Percentiles rank a stretch among this genome's conserved stretches.
These are phyloP conservation scores for Hozukius guyotensis DNA, from an alignment of 2,797 vertebrate genomes.

Conservation along the genomic window DNA sequence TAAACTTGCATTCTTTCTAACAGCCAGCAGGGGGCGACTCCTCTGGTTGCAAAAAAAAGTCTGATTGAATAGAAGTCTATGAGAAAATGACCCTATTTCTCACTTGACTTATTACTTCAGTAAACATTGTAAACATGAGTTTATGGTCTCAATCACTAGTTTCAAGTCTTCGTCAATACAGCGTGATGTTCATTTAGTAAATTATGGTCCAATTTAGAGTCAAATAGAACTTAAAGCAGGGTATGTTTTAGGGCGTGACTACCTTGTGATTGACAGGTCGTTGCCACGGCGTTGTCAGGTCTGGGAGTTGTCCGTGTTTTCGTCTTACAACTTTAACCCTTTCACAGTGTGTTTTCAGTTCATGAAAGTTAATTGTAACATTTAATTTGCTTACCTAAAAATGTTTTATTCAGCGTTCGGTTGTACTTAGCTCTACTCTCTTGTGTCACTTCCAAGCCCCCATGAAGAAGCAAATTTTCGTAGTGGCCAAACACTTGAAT, in stretches of 20 bases:
- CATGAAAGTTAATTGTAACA: not conserved
- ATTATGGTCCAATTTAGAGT: too few species aligned
- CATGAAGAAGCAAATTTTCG: too few species aligned
- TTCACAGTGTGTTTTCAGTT: too few species aligned
- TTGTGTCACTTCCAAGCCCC: not conserved
- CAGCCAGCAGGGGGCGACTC: not conserved
- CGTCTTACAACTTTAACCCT: too few species aligned
- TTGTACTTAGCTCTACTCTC: not conserved
- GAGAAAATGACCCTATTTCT: not conserved
- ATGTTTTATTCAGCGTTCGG: not conserved
- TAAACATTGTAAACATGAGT: not conserved
- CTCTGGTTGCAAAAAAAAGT: not conserved
- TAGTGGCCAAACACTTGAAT: too few species aligned
- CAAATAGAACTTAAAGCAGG: too few species aligned
- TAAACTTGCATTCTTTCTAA: not conserved
- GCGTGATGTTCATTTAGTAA: too few species aligned
- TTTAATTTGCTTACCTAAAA: not conserved
- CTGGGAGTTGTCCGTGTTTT: too few species aligned
- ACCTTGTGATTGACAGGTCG: too few species aligned
- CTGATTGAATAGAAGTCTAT: not conserved
- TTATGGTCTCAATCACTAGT: too few species aligned
- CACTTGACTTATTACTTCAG: not conserved
- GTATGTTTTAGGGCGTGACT: fast-evolving
- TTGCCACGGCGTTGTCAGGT: fast-evolving
- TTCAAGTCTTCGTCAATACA: too few species aligned